Evolutionary conservation across 1,140 invertebrate genomes (phyloP), one percentile per base, ranked within the genome.

Genomic region (Pectinophora gossypiella): DNA sequence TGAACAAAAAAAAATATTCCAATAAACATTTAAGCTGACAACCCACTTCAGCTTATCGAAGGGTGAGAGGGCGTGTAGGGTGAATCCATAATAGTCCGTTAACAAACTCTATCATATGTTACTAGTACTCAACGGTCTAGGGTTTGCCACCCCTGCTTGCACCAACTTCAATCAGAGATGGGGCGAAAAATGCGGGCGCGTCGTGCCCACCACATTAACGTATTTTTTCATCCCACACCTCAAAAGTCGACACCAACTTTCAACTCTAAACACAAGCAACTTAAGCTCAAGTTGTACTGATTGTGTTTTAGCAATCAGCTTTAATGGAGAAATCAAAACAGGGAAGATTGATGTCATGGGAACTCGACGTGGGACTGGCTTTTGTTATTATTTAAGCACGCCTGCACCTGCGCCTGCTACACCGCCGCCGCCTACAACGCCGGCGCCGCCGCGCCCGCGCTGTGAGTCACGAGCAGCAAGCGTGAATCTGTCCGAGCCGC

Each of bases 301-400:
- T 38, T 16, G 27, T n/a, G 18, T 50, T 62, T 72, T 70, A 57
- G 67, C 72, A 72, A 74, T 74, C 62, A 66, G 58, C 59, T 59
- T 72, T 71, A 71, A 68, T 68, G 51, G 61, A 61, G 64, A 72
- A 82, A 82, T 80, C 73, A 79, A 78, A 84, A 76, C 70, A 72
- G 68, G 62, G 68, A 72, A 77, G 72, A 79, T 81, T 77, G 67
- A 84, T 78, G 68, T 59, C 68, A 72, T 80, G 76, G 76, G 75
- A 80, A 80, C 64, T 22, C 51, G 51, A 54, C 63, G 62, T 70
- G 69, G 62, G 60, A 76, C 61, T 59, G 7, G n/a, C n/a, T n/a
- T n/a, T n/a, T n/a, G n/a, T n/a, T n/a, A n/a, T n/a, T n/a, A n/a
- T n/a, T n/a, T n/a, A n/a, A n/a, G n/a, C n/a, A n/a, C n/a, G n/a